Evolutionary conservation across 2,888 invertebrate species (phyloP), one percentile per base, ranked within the genome.

Genomic region (Acanthosepion lycidas): DNA sequence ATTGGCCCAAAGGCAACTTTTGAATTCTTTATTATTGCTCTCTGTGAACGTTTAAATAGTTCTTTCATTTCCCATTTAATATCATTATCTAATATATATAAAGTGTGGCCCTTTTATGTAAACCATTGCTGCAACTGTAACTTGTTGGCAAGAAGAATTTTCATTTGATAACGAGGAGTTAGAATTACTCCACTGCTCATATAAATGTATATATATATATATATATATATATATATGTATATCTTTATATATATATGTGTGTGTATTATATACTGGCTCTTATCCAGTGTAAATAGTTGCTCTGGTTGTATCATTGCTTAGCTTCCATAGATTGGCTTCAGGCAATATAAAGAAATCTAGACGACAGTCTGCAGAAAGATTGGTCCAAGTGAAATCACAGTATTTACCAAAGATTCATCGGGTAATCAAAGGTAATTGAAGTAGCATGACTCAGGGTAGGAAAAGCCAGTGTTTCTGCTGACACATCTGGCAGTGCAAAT

Each of bases 401-500:
- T 78, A n/a, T 78, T 78, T 78, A 78, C 78, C 78, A 78, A 78
- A 78, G 78, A 78, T 78, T 78, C 78, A 78, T n/a, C 78, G 78
- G 78, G 28, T 78, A 78, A 78, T 78, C 78, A 78, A 78, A 78
- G 12, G 78, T 78, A 78, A 78, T 78, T 78, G 78, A 78, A 78
- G n/a, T 78, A 9, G 78, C n/a, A 78, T 78, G 78, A 78, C n/a
- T 78, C 78, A 78, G n/a, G 78, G n/a, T n/a, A 78, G n/a, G 28
- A n/a, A 78, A n/a, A 78, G 78, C 12, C 78, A n/a, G n/a, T 15
- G n/a, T n/a, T 78, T 78, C 78, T 28, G 78, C 78, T 78, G 78
- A 78, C 78, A 78, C 78, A 78, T 78, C 78, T 78, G n/a, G 78
- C n/a, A 78, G 78, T n/a, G 78, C n/a, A 78, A 78, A 78, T 78